These are phyloP conservation scores for Epicauta chinensis DNA, from an alignment of 1,140 invertebrate species.

Conservation along the genomic window DNA sequence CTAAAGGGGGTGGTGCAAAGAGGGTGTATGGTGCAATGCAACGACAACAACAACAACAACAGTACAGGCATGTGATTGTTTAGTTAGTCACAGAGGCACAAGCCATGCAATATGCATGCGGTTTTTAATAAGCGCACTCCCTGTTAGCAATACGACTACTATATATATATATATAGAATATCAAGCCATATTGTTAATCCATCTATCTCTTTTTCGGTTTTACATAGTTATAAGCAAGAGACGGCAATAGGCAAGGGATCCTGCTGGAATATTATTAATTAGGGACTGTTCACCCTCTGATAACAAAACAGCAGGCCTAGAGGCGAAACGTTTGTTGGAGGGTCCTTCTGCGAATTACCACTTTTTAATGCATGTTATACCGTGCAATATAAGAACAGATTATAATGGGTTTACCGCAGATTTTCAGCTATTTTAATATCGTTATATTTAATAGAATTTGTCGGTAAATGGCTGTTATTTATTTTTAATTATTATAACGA, in stretches of 20 bases:
- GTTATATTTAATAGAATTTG: neutral
- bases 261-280: constrained; percentile 29
- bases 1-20: too few relatives aligned
- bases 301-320: constrained; percentile 13
- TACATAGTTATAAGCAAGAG: too few relatives aligned
- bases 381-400: constrained; percentile 4
- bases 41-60: neutral
- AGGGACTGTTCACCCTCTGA: constrained; percentile 24
- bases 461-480: neutral
- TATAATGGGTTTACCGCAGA: constrained; percentile 22
- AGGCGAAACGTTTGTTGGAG: constrained; percentile 22
- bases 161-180: too few relatives aligned
- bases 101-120: constrained; percentile 31
- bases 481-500: neutral
- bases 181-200: too few relatives aligned
- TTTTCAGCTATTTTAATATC: constrained; percentile 20
- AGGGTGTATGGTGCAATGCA: too few relatives aligned
- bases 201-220: too few relatives aligned
- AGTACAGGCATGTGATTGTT: constrained; percentile 23
- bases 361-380: constrained; percentile 16
- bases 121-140: constrained; percentile 30
- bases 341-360: constrained; percentile 23
- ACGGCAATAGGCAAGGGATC: constrained; percentile 4
- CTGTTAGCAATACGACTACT: neutral
- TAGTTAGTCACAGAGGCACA: constrained; percentile 20